These are phyloP conservation scores for Apodemia duryi DNA, from an alignment of 2,888 invertebrate genomes.

Conservation along the genomic window DNA sequence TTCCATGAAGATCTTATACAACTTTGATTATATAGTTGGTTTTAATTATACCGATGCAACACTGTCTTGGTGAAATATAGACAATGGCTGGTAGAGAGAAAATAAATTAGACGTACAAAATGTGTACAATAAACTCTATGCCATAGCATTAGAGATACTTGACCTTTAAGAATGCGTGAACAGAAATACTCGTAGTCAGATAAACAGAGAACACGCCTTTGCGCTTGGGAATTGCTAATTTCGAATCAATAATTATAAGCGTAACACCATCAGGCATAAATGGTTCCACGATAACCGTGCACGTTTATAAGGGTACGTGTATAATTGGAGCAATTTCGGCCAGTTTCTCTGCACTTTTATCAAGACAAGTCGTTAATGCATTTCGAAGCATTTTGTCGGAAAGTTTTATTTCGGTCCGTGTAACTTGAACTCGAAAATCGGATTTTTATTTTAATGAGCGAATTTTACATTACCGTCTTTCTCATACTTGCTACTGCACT, in stretches of 20 bases:
- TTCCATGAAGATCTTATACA: not conserved
- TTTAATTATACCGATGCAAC: slow-evolving; percentile 60
- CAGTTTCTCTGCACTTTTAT: slow-evolving; percentile 71
- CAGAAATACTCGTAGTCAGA: slow-evolving; percentile 25
- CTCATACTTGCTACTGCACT: slow-evolving; percentile 68
- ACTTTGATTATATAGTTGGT: slow-evolving; percentile 44
- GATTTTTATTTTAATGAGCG: slow-evolving; percentile 78
- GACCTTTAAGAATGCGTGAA: slow-evolving; percentile 29
- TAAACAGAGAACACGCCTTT: slow-evolving; percentile 20
- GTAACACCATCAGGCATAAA: slow-evolving; percentile 32
- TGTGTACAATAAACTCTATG: slow-evolving; percentile 47
- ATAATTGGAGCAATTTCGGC: slow-evolving; percentile 57
- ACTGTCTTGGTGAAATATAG: slow-evolving; percentile 55
- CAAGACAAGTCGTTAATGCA: slow-evolving; percentile 62
- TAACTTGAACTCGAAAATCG: slow-evolving; percentile 71
- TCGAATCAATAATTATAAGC: slow-evolving; percentile 33
- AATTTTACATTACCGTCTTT: slow-evolving; percentile 63
- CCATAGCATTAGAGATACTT: slow-evolving; percentile 37
- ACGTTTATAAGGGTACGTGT: slow-evolving; percentile 38
- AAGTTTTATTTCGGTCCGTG: slow-evolving; percentile 62
- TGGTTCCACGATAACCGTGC: slow-evolving; percentile 46
- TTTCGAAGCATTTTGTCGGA: slow-evolving; percentile 59
- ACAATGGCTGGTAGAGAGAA: slow-evolving; percentile 51
- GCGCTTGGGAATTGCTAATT: slow-evolving; percentile 25
- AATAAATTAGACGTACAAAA: slow-evolving; percentile 46